phyloP scores from a whole-genome alignment of 1,140 invertebrate genomes.

The Meloidogyne floridensis region DNA sequence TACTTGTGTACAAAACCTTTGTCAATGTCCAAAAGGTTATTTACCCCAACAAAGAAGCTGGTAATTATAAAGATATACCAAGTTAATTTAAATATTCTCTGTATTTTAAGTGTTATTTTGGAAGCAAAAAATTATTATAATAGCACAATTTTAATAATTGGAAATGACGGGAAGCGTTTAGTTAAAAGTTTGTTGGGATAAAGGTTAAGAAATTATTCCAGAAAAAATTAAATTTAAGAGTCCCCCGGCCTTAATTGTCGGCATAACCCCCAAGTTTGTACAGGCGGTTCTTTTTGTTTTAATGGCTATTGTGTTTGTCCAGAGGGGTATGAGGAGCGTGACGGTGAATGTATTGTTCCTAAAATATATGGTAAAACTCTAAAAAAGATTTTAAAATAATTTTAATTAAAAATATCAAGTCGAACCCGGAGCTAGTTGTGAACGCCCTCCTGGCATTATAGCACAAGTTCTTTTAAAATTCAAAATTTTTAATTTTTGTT shows the following conservation, averaged over 20 bases:
- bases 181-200: slow-evolving; percentile 43
- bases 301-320: slow-evolving; percentile 55
- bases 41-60: slow-evolving; percentile 37
- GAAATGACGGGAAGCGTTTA: slow-evolving; percentile 20
- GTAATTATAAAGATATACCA: neutral
- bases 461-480: neutral
- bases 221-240: slow-evolving; percentile 32
- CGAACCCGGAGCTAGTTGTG: slow-evolving; percentile 44
- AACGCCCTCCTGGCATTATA: slow-evolving; percentile 18
- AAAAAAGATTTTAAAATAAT: neutral
- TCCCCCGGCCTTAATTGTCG: slow-evolving; percentile 47
- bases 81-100: neutral
- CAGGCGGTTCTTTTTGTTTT: slow-evolving; percentile 49
- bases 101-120: neutral
- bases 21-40: slow-evolving; percentile 47
- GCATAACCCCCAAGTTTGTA: slow-evolving; percentile 47
- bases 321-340: slow-evolving; percentile 46
- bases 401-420: slow-evolving; percentile 32
- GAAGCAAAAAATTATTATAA: neutral
- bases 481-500: neutral
- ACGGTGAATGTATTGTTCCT: slow-evolving; percentile 50
- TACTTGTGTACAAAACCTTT: slow-evolving; percentile 38
- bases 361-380: slow-evolving; percentile 44
- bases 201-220: too few relatives aligned
- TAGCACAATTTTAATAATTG: neutral